Percentiles rank a stretch among this genome's conserved stretches.
These are phyloP conservation scores for Volucella zonaria DNA, from an alignment of 2,888 invertebrate genomes.

Conservation along the genomic window DNA sequence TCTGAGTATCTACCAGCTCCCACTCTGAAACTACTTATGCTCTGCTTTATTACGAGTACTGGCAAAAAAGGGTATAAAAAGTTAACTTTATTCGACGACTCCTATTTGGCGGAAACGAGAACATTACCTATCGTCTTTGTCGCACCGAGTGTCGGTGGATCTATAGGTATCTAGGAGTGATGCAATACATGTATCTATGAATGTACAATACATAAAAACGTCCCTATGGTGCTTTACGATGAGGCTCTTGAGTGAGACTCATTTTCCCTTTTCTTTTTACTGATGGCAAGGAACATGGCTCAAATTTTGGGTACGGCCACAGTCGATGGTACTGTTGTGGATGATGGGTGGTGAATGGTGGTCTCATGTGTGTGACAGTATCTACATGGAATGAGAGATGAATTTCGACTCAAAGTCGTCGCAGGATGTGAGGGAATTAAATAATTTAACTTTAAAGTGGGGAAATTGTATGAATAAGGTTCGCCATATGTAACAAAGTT, in stretches of 20 bases:
- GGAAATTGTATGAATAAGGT: constrained; percentile 66
- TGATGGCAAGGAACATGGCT: constrained; percentile 30
- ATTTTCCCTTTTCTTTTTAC: constrained; percentile 25
- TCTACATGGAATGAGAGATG: background rate
- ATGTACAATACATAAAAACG: background rate
- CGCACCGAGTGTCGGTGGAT: background rate
- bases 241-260: constrained; percentile 46
- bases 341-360: background rate
- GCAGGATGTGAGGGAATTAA: constrained; percentile 61
- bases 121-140: constrained; percentile 59
- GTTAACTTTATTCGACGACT: constrained; percentile 59
- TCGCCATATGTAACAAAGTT: constrained; percentile 58
- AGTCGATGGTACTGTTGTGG: no score
- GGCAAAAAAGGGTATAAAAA: constrained; percentile 62
- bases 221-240: constrained; percentile 61
- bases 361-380: constrained; percentile 35
- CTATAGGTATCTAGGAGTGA: no score
- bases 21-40: constrained; percentile 41
- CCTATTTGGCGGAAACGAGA: constrained; percentile 49
- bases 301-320: constrained; percentile 7
- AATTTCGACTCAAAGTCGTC: constrained; percentile 56
- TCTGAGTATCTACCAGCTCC: constrained; percentile 46
- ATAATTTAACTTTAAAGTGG: constrained; percentile 70
- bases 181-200: background rate
- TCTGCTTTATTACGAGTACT: constrained; percentile 47